Conservation (phyloP, 2,797 vertebrate genomes). For the Artibeus lituratus region DNA sequence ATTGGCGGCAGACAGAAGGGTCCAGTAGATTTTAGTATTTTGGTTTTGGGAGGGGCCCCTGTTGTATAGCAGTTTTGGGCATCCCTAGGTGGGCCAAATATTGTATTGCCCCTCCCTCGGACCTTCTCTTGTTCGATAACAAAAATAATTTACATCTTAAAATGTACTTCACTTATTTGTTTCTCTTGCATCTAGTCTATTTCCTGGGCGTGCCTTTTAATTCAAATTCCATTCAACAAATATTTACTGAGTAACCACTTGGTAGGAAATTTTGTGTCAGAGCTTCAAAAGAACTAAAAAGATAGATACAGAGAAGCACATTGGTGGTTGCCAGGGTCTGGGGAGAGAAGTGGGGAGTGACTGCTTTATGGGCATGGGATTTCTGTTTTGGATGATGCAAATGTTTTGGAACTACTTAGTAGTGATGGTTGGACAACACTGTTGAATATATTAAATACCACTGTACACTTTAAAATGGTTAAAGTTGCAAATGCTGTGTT, state of each 20-base stretch:
- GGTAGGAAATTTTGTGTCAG: not conserved
- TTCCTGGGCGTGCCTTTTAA: slow-evolving; percentile 19
- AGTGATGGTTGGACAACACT: not conserved
- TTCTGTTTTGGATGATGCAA: not conserved
- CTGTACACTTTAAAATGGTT: not conserved
- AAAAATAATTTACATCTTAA: slow-evolving; percentile 10
- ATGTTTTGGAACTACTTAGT: not conserved
- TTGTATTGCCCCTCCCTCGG: too few species aligned
- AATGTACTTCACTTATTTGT: not conserved
- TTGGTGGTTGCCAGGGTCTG: not conserved
- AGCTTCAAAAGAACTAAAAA: not conserved
- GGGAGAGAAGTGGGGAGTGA: not conserved
- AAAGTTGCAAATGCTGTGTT: not conserved
- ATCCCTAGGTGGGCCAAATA: too few species aligned
- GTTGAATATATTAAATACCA: not conserved
- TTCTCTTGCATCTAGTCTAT: not conserved
- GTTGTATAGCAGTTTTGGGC: too few species aligned
- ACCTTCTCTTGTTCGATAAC: too few species aligned
- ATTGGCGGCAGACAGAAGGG: too few species aligned
- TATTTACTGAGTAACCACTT: slow-evolving; percentile 22
- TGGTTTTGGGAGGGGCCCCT: too few species aligned
- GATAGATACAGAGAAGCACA: not conserved
- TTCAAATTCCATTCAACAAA: slow-evolving; percentile 10
- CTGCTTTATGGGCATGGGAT: not conserved
- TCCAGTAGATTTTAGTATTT: too few species aligned